phyloP scores from a whole-genome alignment of 2,797 vertebrate genomes.

The Microhierax caerulescens region DNA sequence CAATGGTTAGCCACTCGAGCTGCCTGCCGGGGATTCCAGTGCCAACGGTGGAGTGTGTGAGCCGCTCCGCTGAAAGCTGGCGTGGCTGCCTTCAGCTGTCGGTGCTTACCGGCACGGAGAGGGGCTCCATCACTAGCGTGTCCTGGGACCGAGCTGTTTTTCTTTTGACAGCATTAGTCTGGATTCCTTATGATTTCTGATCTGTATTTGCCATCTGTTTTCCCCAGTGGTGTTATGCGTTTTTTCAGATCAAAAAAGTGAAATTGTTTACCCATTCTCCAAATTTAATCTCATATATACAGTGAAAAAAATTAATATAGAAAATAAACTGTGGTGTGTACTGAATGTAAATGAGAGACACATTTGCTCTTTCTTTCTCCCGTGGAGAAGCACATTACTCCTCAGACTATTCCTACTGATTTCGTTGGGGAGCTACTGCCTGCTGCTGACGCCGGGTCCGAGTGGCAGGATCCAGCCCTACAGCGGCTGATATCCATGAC shows the following conservation, averaged over 20 bases:
- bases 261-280: neutral
- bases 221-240: neutral
- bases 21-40: neutral
- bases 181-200: slow-evolving; percentile 11
- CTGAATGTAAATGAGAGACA: neutral
- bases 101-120: neutral
- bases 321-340: neutral
- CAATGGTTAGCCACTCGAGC: accelerated
- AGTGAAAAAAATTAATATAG: slow-evolving; percentile 15
- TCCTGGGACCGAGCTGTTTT: neutral
- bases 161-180: neutral
- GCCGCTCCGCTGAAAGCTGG: neutral
- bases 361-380: neutral
- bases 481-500: neutral
- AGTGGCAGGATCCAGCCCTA: neutral
- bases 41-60: accelerated
- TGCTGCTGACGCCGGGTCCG: neutral
- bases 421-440: neutral
- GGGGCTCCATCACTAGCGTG: neutral
- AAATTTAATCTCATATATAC: slow-evolving; percentile 44
- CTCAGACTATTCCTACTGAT: slow-evolving; percentile 27
- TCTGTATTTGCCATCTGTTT: slow-evolving; percentile 33
- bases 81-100: neutral
- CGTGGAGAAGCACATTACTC: neutral
- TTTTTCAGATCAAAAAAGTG: slow-evolving; percentile 2